Base-by-base conservation (phyloP, 2,797 vertebrate species). In the Champsocephalus esox region DNA sequence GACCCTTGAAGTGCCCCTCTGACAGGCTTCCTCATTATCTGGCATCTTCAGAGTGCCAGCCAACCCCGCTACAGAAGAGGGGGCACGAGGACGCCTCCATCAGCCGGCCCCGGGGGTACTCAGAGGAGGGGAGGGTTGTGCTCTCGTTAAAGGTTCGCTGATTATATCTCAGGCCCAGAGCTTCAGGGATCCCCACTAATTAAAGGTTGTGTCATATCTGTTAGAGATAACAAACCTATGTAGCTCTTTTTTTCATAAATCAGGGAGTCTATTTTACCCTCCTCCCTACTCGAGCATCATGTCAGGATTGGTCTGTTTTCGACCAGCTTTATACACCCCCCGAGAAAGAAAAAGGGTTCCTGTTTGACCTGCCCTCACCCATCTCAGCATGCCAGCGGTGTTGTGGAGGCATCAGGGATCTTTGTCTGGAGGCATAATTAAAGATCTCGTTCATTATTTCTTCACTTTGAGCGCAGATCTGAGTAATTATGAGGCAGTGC, bases 161-260 rank as follows among this genome's bases (percentile, higher is more conserved):
- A 93, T 93, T 90, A 90, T 86, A 90, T 84, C 86, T 84, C 73
- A 21, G 84, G 80, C 88, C 81, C 86, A 49, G 84, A 87, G 88
- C 88, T 87, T 91, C 89, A 81, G 86, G 89, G 90, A 90, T 90
- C 77, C 82, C 79, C 67, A 4, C 89, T 94, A 93, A 94, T 94
- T 93, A 94, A 93, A 94, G 93, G 92, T 93, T 93, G 87, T 92
- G 92, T 93, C 93, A 90, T 91, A 92, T 92, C 89, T 88, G 88
- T 90, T 90, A 89, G 75, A 87, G 86, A 92, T 91, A 92, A 89
- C 87, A 90, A 90, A 90, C 80, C 80, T 86, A 87, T 82, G 85
- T 73, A 84, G 82, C 77, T 83, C 59, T 74, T 66, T 49, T 34
- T 54, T 50, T 51, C 50, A 45, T 49, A 62, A 77, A 80, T 52